Conservation (phyloP, 2,113 vertebrate genomes). For the Brachirus orientalis region DNA sequence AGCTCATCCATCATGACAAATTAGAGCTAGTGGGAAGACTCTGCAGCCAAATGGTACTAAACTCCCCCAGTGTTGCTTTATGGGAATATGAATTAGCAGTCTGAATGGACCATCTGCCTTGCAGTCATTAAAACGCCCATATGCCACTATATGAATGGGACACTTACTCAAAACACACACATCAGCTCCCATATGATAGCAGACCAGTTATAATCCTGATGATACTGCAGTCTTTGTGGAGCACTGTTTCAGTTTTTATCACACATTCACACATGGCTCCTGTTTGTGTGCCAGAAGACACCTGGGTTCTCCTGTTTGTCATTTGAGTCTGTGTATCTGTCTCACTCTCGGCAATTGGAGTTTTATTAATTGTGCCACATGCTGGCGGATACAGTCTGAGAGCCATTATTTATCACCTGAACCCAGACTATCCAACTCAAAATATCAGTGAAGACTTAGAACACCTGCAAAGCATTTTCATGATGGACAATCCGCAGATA, state of each 20-base stretch:
- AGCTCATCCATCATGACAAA: slow-evolving; percentile 63
- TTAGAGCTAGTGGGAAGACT: slow-evolving; percentile 62
- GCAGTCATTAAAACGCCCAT: slow-evolving; percentile 70
- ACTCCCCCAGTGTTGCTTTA: slow-evolving; percentile 77
- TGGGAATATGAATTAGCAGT: slow-evolving; percentile 80
- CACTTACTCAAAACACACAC: slow-evolving; percentile 44
- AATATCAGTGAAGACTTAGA: slow-evolving; percentile 1
- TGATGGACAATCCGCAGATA: slow-evolving; percentile 11
- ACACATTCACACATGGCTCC: slow-evolving; percentile 37
- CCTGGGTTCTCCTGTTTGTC: slow-evolving; percentile 39
- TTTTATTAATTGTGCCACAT: slow-evolving; percentile 40
- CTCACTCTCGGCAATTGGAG: slow-evolving; percentile 17
- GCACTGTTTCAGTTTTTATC: slow-evolving; percentile 40
- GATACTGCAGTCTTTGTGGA: slow-evolving; percentile 42
- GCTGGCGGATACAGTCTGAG: slow-evolving; percentile 16
- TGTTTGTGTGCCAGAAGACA: slow-evolving; percentile 12
- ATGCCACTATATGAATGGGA: slow-evolving; percentile 65
- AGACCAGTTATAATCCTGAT: slow-evolving; percentile 42
- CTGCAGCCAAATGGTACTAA: slow-evolving; percentile 75
- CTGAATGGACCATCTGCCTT: slow-evolving; percentile 80
- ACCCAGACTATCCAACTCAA: slow-evolving; percentile 7
- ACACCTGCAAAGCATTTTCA: slow-evolving; percentile 34
- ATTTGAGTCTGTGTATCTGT: slow-evolving; percentile 5
- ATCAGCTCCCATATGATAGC: slow-evolving; percentile 17
- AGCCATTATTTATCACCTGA: slow-evolving; percentile 55